Conservation (phyloP, 2,888 invertebrate species). For the Helobdella robusta region DNA sequence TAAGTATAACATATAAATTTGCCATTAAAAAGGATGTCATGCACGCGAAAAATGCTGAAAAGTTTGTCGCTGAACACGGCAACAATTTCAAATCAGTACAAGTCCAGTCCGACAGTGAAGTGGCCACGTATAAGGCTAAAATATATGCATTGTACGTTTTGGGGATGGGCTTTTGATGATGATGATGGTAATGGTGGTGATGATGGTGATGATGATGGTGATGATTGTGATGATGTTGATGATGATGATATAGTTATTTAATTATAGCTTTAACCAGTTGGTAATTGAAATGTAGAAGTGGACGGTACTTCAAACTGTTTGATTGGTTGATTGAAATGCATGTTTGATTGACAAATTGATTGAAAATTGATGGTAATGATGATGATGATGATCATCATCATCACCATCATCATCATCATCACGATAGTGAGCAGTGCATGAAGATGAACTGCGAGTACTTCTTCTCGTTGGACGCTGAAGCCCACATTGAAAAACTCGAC, state of each 20-base stretch:
- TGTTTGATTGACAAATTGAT: too few species aligned
- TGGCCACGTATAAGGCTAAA: too few species aligned
- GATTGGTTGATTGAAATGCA: too few species aligned
- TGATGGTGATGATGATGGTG: neutral
- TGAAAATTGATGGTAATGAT: too few species aligned
- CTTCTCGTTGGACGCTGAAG: slow-evolving; percentile 73
- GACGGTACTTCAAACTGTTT: too few species aligned
- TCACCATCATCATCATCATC: too few species aligned
- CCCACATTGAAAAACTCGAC: slow-evolving; percentile 68
- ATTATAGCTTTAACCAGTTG: too few species aligned
- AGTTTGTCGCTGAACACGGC: neutral
- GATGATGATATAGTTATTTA: neutral
- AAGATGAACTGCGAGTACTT: slow-evolving; percentile 70
- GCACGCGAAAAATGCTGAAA: neutral
- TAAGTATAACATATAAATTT: neutral
- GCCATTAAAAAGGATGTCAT: neutral
- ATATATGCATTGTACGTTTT: too few species aligned
- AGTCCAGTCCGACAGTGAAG: too few species aligned
- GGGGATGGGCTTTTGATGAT: neutral
- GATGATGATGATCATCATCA: too few species aligned
- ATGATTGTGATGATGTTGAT: neutral
- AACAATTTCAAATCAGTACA: neutral
- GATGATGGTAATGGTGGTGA: neutral
- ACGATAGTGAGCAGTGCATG: too few species aligned
- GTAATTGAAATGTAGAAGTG: too few species aligned